Evolutionary conservation across 2,797 vertebrate species (phyloP).

Genomic region (Podargus strigoides): DNA sequence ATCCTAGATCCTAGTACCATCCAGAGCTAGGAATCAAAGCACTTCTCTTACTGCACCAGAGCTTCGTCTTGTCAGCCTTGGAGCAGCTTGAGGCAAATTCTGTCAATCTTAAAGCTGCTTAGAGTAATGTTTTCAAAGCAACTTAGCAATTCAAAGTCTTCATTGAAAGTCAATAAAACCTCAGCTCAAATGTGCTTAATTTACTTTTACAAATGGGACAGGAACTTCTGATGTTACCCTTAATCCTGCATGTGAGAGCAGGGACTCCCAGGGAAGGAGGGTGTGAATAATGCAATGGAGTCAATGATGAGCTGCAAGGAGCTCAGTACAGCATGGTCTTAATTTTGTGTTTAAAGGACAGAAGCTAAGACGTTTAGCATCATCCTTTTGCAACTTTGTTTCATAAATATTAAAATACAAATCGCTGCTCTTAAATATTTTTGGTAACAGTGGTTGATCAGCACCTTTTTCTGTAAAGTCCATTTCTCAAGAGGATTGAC

Average conservation of each 20-base stretch:
- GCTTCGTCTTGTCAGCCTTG: not conserved
- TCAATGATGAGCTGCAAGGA: not conserved
- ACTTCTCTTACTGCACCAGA: not conserved
- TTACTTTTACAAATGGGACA: not conserved
- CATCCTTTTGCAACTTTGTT: not conserved
- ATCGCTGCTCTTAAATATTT: not conserved
- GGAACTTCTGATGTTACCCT: not conserved
- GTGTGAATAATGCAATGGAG: not conserved
- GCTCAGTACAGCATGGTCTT: not conserved
- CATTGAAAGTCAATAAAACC: slow-evolving; percentile 25
- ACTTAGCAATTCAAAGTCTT: slow-evolving; percentile 7
- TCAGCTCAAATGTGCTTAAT: not conserved
- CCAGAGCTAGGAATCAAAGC: not conserved
- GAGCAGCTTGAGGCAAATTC: slow-evolving; percentile 34
- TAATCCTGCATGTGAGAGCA: not conserved
- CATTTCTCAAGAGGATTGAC: not conserved
- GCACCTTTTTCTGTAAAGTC: not conserved
- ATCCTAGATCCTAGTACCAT: not conserved
- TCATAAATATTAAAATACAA: not conserved
- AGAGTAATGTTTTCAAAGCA: not conserved
- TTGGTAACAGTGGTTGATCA: not conserved
- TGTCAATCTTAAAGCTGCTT: slow-evolving; percentile 27
- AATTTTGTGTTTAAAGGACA: not conserved
- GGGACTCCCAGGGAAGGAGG: not conserved
- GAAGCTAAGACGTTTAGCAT: not conserved